A percentile compares a stretch with the other conserved stretches of the same genome.
Conservation (phyloP, 2,888 invertebrate species). For the Andrena flavipes region DNA sequence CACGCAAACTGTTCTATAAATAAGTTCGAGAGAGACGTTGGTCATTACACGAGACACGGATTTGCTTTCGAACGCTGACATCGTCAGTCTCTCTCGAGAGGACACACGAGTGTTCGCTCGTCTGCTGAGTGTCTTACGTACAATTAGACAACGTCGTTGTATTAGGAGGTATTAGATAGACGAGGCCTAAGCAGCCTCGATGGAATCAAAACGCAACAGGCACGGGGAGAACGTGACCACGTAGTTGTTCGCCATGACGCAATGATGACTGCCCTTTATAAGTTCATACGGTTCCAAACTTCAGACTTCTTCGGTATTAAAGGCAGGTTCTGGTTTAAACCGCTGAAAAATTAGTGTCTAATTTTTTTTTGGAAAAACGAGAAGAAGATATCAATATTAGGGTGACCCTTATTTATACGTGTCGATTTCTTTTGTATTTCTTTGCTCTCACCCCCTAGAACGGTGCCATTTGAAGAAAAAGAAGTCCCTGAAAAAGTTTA, state of each 20-base stretch:
- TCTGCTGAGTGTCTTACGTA: conserved; percentile 56
- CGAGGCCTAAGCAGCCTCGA: conserved; percentile 9
- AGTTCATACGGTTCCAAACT: conserved; percentile 19
- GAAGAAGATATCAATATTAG: too few relatives aligned
- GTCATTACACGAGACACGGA: not conserved
- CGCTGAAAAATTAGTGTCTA: too few relatives aligned
- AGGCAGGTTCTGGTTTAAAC: too few relatives aligned
- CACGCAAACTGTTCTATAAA: conserved; percentile 32
- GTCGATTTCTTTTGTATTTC: too few relatives aligned
- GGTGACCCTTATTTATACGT: too few relatives aligned
- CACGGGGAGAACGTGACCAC: conserved; percentile 23
- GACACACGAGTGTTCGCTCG: conserved; percentile 38
- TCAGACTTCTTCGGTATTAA: not conserved
- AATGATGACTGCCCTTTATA: conserved; percentile 37
- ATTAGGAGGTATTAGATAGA: conserved; percentile 29
- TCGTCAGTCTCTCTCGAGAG: not conserved
- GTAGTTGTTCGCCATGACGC: conserved; percentile 24
- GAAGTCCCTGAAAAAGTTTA: too few relatives aligned
- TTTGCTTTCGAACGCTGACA: not conserved
- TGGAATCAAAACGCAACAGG: conserved; percentile 39
- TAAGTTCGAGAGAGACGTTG: conserved; percentile 20
- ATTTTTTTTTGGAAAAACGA: too few relatives aligned
- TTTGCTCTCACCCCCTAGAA: too few relatives aligned
- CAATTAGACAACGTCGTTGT: conserved; percentile 50
- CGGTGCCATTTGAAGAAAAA: too few relatives aligned